Evolutionary conservation across 1,140 invertebrate genomes (phyloP).

Genomic region (Eumaeus atala): DNA sequence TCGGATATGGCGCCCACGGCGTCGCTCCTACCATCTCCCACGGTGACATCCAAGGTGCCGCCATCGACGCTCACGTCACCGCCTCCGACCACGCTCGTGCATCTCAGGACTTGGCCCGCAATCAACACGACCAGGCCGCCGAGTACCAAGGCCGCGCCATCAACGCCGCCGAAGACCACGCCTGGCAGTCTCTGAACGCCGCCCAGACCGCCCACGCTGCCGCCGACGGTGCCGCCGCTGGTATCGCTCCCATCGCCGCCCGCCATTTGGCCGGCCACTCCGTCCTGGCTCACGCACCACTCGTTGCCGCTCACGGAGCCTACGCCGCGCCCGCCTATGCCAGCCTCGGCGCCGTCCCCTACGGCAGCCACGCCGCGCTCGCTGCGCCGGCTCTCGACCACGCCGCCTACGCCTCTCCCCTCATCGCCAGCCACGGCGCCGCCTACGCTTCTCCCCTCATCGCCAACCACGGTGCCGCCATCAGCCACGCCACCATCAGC

Average conservation of each 20-base stretch:
- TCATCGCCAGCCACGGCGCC: too few species aligned
- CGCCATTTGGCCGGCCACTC: conserved; percentile 21
- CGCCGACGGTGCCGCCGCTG: conserved; percentile 71
- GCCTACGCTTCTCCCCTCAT: too few species aligned
- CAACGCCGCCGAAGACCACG: conserved; percentile 70
- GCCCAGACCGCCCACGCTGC: conserved; percentile 68
- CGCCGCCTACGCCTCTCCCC: too few species aligned
- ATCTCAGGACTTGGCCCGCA: conserved; percentile 47
- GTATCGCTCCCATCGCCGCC: conserved; percentile 30
- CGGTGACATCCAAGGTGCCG: conserved; percentile 41
- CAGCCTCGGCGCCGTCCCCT: too few species aligned
- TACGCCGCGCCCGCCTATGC: too few species aligned
- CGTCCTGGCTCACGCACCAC: too few species aligned
- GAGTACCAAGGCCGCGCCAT: conserved; percentile 72
- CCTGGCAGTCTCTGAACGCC: conserved; percentile 66
- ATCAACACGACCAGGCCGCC: conserved; percentile 73
- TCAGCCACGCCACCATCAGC: background rate
- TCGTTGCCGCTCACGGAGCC: too few species aligned
- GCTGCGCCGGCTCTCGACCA: too few species aligned
- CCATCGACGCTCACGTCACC: conserved; percentile 48
- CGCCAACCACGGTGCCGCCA: too few species aligned
- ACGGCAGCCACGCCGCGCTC: too few species aligned
- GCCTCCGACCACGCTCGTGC: conserved; percentile 42
- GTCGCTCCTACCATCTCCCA: conserved; percentile 41
- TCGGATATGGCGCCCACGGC: conserved; percentile 32